Evolutionary conservation across 2,113 vertebrate genomes (phyloP), one percentile per base, ranked within the genome.

Genomic region (Lasiurus borealis): DNA sequence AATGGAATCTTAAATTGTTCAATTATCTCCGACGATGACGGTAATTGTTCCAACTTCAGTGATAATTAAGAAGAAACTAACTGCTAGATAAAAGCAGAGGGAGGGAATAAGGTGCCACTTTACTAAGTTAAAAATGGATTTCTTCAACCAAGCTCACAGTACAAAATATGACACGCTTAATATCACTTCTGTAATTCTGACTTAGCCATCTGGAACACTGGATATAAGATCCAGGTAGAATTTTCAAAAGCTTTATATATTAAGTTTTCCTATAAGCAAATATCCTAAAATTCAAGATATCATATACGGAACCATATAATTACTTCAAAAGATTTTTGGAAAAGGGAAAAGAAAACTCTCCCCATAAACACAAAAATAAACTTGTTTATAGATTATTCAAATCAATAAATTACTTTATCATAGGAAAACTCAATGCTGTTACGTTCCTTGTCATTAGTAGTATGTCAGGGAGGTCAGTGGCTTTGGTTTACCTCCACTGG

Each of bases 401-500:
- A 90, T 94, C 52, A 72, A 77, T 10, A 13, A 66, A 95, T 89
- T 85, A 80, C 89, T 82, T 96, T 88, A 88, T 92, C 40, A 88
- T 9, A 80, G 36, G 85, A 85, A 89, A 88, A 87, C 15, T 48
- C 44, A 71, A 75, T 12, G 27, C 18, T 48, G 57, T 36, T 52
- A 44, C 11, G 23, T 72, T 93, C 93, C 88, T 95, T 71, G 57
- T 66, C 75, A 50, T 88, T 25, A 93, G 68, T 34, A 80, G 72
- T 69, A 34, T 84, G 73, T 97, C 81, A 93, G 94, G 34, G 93
- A 78, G 92, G 69, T 93, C 91, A 85, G 64, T 84, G 94, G 71
- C 62, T 98, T 97, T 95, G 77, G 84, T 96, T 97, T 75, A 40
- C 86, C 95, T 94, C 90, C 94, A 96, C 11, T 13, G 81, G 85